phyloP scores from a whole-genome alignment of 2,888 invertebrate genomes.

The Sipha maydis region DNA sequence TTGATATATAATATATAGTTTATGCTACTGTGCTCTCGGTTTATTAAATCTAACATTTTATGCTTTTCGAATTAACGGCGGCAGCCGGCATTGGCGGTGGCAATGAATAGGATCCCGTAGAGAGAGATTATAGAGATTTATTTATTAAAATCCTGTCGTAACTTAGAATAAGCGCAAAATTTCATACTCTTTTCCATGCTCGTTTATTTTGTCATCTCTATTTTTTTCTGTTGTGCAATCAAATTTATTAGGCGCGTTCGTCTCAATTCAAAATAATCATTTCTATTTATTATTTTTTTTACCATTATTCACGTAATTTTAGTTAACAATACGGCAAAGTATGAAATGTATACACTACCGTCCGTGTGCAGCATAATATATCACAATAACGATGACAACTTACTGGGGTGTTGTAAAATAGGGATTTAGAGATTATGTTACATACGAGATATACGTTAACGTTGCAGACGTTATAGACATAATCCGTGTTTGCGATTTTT shows the following conservation, averaged over 20 bases:
- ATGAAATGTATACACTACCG: neutral
- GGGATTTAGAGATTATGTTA: neutral
- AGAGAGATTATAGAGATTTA: conserved; percentile 36
- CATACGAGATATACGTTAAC: neutral
- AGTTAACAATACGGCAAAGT: neutral
- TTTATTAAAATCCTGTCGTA: conserved; percentile 49
- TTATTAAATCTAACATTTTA: neutral
- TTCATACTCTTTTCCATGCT: conserved; percentile 11
- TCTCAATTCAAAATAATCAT: neutral
- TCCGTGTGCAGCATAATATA: neutral
- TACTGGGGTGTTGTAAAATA: neutral
- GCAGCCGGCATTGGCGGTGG: neutral
- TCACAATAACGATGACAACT: neutral
- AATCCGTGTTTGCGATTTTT: neutral
- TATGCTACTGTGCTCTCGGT: neutral
- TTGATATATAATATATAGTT: neutral
- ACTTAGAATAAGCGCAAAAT: conserved; percentile 53
- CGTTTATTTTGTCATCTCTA: neutral
- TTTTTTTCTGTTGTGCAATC: neutral
- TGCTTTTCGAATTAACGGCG: neutral
- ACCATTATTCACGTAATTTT: neutral
- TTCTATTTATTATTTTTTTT: neutral
- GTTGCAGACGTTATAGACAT: neutral
- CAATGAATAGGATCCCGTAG: neutral
- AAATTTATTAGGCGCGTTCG: conserved; percentile 10